Percentiles rank a stretch among this genome's conserved stretches.
Conservation (phyloP, 2,797 vertebrate species). For the Helarctos malayanus region DNA sequence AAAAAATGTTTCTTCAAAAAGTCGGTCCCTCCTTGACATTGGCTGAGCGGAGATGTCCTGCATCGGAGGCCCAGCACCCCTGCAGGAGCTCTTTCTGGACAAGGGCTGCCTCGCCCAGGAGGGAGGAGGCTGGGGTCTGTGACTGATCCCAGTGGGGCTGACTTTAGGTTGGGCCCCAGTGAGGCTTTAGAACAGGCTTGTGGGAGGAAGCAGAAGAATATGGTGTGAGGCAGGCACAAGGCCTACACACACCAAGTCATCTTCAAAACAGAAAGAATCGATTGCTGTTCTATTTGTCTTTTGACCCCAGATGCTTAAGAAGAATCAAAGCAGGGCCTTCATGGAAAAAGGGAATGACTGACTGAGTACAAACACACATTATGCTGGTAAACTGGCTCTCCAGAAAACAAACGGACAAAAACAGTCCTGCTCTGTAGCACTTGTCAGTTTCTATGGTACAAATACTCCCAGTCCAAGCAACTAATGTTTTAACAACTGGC, state of each 20-base stretch:
- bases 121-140: not conserved
- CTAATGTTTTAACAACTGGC: not conserved
- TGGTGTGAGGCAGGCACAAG: not conserved
- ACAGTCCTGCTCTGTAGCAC: not conserved
- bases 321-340: not conserved
- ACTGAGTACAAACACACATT: not conserved
- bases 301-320: not conserved
- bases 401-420: not conserved
- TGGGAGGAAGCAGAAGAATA: not conserved
- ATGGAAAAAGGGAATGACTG: not conserved
- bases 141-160: not conserved
- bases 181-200: rapidly evolving
- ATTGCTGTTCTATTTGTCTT: not conserved
- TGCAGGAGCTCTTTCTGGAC: not conserved
- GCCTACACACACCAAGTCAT: not conserved
- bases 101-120: not conserved
- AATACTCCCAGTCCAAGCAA: not conserved
- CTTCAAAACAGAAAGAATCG: not conserved
- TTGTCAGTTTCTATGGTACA: not conserved
- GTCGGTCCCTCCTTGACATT: not conserved
- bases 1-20: not conserved
- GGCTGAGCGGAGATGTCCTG: not conserved
- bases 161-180: too few relatives aligned
- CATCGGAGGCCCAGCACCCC: not conserved
- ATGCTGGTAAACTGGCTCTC: not conserved